Evolutionary conservation across 2,888 invertebrate genomes (phyloP).

Genomic region (Anoncus sp.): DNA sequence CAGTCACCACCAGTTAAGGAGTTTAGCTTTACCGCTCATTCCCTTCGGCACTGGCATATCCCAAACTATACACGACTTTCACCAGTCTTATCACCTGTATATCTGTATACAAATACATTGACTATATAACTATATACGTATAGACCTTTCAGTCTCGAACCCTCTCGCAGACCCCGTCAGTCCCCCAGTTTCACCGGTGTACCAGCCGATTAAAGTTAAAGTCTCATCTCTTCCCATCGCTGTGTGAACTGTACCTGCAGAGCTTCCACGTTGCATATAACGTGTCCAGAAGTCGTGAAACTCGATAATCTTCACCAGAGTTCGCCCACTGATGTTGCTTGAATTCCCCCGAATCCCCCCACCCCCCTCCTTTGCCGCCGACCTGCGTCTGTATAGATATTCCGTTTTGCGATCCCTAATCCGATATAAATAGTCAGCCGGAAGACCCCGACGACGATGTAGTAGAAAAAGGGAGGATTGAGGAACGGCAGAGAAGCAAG

Average conservation of each 20-base stretch:
- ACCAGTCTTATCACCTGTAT: conserved; percentile 13
- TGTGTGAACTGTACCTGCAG: not conserved
- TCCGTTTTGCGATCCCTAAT: conserved; percentile 38
- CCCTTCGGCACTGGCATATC: conserved; percentile 26
- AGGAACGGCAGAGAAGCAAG: conserved; percentile 1
- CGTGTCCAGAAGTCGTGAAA: conserved; percentile 56
- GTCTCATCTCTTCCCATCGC: conserved; percentile 48
- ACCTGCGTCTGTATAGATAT: conserved; percentile 18
- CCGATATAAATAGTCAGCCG: conserved; percentile 49
- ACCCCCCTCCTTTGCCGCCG: not conserved
- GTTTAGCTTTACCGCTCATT: conserved; percentile 53
- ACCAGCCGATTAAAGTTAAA: conserved; percentile 60
- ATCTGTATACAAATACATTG: not conserved
- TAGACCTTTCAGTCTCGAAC: conserved; percentile 13
- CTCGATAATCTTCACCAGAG: conserved; percentile 60
- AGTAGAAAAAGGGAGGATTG: conserved; percentile 15
- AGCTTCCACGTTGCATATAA: conserved; percentile 36
- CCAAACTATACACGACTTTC: conserved; percentile 48
- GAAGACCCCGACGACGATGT: conserved; percentile 1
- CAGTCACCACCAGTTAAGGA: conserved; percentile 62
- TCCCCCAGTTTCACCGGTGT: conserved; percentile 45
- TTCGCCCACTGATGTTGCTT: conserved; percentile 48
- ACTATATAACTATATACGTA: conserved; percentile 3
- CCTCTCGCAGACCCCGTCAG: conserved; percentile 25
- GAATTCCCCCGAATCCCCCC: not conserved